Percentiles rank a stretch among this genome's conserved stretches.
phyloP scores from a whole-genome alignment of 2,113 vertebrate species.

The Carettochelys insculpta region DNA sequence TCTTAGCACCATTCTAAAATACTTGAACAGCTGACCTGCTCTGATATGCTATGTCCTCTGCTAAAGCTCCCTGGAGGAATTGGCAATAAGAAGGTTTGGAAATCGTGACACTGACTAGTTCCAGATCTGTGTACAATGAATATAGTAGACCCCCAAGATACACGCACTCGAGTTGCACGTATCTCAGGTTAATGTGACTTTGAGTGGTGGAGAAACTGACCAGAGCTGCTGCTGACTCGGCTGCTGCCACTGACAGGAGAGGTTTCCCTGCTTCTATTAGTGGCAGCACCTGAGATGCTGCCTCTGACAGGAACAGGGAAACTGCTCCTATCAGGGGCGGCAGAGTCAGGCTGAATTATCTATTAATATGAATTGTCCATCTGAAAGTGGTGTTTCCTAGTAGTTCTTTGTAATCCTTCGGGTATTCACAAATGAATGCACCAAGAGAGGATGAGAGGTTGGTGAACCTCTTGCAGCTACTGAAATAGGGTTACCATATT shows the following conservation, averaged over 20 bases:
- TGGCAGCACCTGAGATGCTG: too few species aligned
- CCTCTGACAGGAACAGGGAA: too few species aligned
- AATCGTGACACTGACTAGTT: neutral
- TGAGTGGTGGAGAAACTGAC: too few species aligned
- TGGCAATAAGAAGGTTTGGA: neutral
- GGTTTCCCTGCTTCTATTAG: too few species aligned
- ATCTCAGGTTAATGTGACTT: too few species aligned
- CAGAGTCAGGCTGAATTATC: too few species aligned
- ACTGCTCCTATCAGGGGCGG: too few species aligned
- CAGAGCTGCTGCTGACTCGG: too few species aligned
- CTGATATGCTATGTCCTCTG: neutral
- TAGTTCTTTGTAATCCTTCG: neutral
- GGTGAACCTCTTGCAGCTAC: neutral
- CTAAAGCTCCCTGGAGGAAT: neutral
- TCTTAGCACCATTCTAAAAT: neutral
- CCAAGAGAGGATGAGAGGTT: neutral
- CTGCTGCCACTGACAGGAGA: too few species aligned
- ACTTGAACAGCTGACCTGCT: neutral
- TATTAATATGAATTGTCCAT: neutral
- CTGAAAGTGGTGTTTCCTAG: neutral
- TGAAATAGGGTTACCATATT: too few species aligned
- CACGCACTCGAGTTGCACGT: too few species aligned
- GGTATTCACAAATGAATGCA: neutral
- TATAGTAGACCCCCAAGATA: too few species aligned
- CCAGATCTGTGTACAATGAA: neutral